Evolutionary conservation across 2,797 vertebrate species (phyloP), one percentile per base, ranked within the genome.

Genomic region (Thunnus albacares): DNA sequence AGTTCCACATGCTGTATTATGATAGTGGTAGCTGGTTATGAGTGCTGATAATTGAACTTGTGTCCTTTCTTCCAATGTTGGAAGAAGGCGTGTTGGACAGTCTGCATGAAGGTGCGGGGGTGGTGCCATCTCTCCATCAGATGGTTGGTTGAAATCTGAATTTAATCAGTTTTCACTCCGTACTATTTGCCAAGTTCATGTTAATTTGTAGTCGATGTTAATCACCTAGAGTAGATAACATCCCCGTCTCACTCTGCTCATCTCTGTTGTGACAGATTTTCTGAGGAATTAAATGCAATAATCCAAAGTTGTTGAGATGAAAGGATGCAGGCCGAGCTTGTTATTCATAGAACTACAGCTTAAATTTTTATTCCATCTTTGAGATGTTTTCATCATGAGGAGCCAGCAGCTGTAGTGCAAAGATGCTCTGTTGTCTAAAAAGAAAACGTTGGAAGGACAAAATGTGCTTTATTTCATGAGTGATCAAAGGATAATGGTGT

Each of bases 401-500:
- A 74, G 41, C 35, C 11, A 14, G 9, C 51, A 35, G 62, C 61
- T 62, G 43, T 17, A 18, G 47, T 9, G 28, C 77, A 53, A n/a
- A n/a, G 28, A 59, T 67, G 12, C 20, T 58, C 22, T 41, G 22
- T 59, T 53, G 61, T 77, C 56, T 74, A 52, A 55, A 33, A 84
- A 78, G 47, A 74, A 24, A 26, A 20, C 4, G 52, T 66, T 67
- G 13, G 26, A 24, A 55, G 43, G 64, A 47, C 43, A 63, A 70
- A 74, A 60, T 67, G 26, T 85, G n/a, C 73, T 62, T 66, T 64
- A 30, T 71, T 78, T 81, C 18, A 11, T 12, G 43, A 47, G 66
- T 59, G 75, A 88, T 87, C 82, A 85, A 75, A 89, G 66, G 61
- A 60, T 14, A n/a, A n/a, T 1, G 2, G 6, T 57, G 56, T 82